Conservation (phyloP, 2,888 invertebrate species). For the Metallyticus violacea region DNA sequence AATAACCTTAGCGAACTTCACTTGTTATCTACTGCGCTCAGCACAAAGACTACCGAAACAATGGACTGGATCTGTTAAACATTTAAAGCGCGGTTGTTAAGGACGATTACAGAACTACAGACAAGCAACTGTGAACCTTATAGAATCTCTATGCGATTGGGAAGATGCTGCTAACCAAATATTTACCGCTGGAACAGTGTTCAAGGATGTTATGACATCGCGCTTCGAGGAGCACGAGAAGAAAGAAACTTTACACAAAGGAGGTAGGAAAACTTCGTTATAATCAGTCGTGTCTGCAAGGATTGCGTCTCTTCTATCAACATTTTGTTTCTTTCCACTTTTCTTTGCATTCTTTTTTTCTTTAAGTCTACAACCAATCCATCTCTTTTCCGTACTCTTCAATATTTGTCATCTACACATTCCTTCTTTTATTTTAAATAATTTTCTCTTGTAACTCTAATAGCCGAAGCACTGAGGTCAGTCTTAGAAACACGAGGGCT, state of each 20-base stretch:
- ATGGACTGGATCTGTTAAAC: neutral
- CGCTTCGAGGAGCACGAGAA: neutral
- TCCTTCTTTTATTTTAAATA: too few species aligned
- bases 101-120: neutral
- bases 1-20: neutral
- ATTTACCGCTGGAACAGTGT: neutral
- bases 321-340: neutral
- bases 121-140: neutral
- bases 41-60: neutral
- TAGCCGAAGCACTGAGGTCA: too few species aligned
- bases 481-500: too few species aligned
- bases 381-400: too few species aligned
- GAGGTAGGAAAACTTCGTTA: neutral
- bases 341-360: neutral
- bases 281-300: neutral
- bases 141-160: neutral
- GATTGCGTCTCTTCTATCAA: neutral
- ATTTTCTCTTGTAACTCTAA: too few species aligned
- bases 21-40: neutral
- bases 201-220: neutral
- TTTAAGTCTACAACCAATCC: neutral
- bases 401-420: too few species aligned
- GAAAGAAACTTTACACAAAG: neutral
- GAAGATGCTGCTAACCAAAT: neutral
- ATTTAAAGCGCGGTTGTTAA: neutral